These are phyloP conservation scores for Mizuhopecten yessoensis DNA, from an alignment of 1,140 invertebrate genomes.

Conservation along the genomic window DNA sequence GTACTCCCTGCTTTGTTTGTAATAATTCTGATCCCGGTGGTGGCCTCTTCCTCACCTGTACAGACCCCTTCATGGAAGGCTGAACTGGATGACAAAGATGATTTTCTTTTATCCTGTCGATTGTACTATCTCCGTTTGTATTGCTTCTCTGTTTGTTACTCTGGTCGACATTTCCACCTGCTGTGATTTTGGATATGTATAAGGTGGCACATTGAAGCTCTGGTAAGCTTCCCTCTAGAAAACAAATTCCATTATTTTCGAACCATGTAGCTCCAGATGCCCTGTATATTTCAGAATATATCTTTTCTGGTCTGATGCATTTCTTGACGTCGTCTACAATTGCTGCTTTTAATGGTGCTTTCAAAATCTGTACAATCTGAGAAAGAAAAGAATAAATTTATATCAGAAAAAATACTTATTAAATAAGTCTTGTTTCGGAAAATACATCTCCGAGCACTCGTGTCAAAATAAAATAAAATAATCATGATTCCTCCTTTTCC, in stretches of 20 bases:
- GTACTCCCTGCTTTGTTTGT: background rate
- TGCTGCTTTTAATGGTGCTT: background rate
- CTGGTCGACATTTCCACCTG: background rate
- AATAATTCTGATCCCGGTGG: background rate
- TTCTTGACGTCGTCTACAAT: background rate
- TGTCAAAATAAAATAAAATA: no score
- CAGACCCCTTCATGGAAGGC: no score
- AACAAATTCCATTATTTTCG: background rate
- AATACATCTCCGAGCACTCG: no score
- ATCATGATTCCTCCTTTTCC: no score
- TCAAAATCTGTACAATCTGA: background rate
- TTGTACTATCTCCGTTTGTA: background rate
- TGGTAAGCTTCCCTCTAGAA: background rate
- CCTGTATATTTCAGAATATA: background rate
- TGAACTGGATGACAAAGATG: no score
- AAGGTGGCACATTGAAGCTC: background rate
- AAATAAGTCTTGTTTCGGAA: no score
- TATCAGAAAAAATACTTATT: no score
- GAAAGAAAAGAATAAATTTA: background rate
- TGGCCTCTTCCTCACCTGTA: background rate
- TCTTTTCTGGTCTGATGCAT: background rate
- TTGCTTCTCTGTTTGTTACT: background rate
- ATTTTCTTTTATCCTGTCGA: no score
- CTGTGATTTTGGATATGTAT: background rate
- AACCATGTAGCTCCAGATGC: background rate